phyloP scores from a whole-genome alignment of 2,113 vertebrate species.

The Chauna torquata region DNA sequence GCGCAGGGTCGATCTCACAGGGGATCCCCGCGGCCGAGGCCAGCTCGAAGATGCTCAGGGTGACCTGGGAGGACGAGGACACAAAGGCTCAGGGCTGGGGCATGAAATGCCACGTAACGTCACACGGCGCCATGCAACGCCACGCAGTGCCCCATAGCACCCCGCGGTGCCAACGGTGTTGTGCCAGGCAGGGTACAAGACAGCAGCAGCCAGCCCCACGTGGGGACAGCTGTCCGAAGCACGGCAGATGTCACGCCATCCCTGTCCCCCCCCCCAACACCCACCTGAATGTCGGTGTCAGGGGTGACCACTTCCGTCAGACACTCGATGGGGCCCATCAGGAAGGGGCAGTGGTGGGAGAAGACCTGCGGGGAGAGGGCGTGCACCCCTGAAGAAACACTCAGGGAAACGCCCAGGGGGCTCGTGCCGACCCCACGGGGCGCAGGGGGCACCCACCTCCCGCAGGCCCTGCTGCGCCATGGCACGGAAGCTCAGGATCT shows the following conservation, averaged over 20 bases:
- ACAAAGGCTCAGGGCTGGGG: not conserved
- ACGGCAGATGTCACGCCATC: not conserved
- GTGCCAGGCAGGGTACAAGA: not conserved
- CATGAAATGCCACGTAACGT: not conserved
- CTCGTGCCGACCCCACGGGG: fast-evolving
- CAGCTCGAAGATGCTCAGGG: constrained; percentile 87
- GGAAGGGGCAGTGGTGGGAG: constrained; percentile 84
- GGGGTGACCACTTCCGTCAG: constrained; percentile 81
- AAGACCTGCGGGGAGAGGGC: constrained; percentile 77
- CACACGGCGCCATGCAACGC: not conserved
- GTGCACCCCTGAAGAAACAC: not conserved
- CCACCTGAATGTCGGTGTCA: constrained; percentile 90
- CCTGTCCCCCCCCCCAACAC: fast-evolving
- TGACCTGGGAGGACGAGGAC: constrained; percentile 73
- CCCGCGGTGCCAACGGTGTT: not conserved
- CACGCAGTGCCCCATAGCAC: fast-evolving
- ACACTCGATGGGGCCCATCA: constrained; percentile 85
- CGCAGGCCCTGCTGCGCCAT: constrained; percentile 87
- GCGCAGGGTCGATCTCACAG: constrained; percentile 87
- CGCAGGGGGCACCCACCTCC: constrained; percentile 75
- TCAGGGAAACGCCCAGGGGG: not conserved
- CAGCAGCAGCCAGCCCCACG: not conserved
- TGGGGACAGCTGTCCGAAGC: not conserved
- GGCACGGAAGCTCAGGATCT: constrained; percentile 89
- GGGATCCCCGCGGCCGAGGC: constrained; percentile 85